Evolutionary conservation across 1,140 invertebrate genomes (phyloP).

Genomic region (Drosophila neocordata): DNA sequence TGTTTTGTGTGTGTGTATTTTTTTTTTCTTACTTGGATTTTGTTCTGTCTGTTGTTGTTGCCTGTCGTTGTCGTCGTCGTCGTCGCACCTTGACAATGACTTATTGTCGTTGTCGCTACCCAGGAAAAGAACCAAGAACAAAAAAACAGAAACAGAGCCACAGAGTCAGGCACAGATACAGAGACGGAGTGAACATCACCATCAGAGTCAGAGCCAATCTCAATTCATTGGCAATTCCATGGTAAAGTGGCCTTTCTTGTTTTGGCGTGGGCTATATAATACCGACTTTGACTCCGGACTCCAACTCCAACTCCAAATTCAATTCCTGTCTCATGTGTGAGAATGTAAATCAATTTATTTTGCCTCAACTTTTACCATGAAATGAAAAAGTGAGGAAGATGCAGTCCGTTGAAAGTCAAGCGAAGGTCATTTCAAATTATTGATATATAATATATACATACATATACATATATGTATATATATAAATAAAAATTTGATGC

Average conservation of each 20-base stretch:
- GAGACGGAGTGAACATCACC: conserved; percentile 5
- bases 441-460: not conserved
- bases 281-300: not conserved
- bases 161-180: conserved; percentile 17
- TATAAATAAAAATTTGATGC: conserved; percentile 24
- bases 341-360: conserved; percentile 74
- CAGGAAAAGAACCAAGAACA: not conserved
- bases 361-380: conserved; percentile 49
- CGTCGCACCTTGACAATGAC: conserved; percentile 75
- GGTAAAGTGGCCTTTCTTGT: conserved; percentile 69
- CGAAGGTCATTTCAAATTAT: conserved; percentile 44
- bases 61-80: conserved; percentile 56
- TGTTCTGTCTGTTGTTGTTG: conserved; percentile 3
- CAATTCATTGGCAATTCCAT: conserved; percentile 69
- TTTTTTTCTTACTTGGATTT: not conserved
- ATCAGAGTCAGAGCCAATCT: conserved; percentile 34
- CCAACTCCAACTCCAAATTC: conserved; percentile 1
- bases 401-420: conserved; percentile 37
- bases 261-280: conserved; percentile 39
- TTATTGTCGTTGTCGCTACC: conserved; percentile 52
- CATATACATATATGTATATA: not conserved
- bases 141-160: conserved; percentile 18
- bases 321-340: conserved; percentile 16
- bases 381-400: conserved; percentile 26
- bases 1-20: not conserved